Conservation (phyloP, 2,888 invertebrate genomes). For the Rugalucina vietnamica region DNA sequence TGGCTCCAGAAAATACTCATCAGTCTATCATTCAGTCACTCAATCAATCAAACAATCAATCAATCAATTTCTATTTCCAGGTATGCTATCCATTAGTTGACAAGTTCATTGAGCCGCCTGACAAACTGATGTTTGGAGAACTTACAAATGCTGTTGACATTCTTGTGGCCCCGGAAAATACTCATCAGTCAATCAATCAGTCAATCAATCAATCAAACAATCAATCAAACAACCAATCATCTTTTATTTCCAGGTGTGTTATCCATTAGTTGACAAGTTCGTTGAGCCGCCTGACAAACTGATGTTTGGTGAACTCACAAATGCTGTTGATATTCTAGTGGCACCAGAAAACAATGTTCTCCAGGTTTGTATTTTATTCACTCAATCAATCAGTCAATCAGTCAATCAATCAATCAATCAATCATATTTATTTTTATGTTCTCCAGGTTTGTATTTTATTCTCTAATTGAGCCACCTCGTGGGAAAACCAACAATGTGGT, state of each 20-base stretch:
- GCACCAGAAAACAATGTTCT: conserved; percentile 90
- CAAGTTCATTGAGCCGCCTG: conserved; percentile 87
- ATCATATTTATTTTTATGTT: too few relatives aligned
- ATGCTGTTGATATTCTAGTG: conserved; percentile 88
- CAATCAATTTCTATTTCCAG: conserved; percentile 83
- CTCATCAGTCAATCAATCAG: too few relatives aligned
- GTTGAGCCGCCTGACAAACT: conserved; percentile 85
- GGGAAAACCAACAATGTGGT: too few relatives aligned
- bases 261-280: conserved; percentile 91
- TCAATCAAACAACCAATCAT: too few relatives aligned
- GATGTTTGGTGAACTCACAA: conserved; percentile 79
- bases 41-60: too few relatives aligned
- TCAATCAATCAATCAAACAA: too few relatives aligned
- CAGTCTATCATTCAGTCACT: too few relatives aligned
- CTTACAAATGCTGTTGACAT: conserved; percentile 86
- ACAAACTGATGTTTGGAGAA: conserved; percentile 75
- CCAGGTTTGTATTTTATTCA: conserved; percentile 85
- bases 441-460: too few relatives aligned
- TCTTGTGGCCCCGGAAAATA: conserved; percentile 90
- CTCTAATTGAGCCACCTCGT: too few relatives aligned
- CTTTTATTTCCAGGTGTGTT: conserved; percentile 86
- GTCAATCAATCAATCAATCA: too few relatives aligned
- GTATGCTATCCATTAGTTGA: conserved; percentile 92
- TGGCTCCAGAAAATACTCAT: conserved; percentile 90
- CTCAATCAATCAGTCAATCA: too few relatives aligned